A percentile compares a stretch with the other conserved stretches of the same genome.
Evolutionary conservation across 2,113 vertebrate genomes (phyloP).

Genomic region (Cyanistes caeruleus): DNA sequence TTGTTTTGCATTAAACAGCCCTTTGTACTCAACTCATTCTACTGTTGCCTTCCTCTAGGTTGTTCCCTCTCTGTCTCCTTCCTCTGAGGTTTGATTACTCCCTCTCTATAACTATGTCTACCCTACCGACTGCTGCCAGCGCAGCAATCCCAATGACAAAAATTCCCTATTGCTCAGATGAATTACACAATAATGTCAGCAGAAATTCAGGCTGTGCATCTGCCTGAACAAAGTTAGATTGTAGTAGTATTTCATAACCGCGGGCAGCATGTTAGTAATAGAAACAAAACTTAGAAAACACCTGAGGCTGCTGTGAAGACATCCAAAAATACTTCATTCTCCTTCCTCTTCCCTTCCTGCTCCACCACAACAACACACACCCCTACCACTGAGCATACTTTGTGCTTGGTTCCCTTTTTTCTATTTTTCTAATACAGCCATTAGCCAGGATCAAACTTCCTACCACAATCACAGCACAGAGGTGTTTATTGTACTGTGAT

Average conservation of each 20-base stretch:
- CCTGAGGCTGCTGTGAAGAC: background rate
- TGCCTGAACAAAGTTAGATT: background rate
- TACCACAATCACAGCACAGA: background rate
- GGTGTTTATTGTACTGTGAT: background rate
- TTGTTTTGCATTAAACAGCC: background rate
- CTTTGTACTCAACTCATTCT: background rate
- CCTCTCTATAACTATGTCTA: background rate
- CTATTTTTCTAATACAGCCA: background rate
- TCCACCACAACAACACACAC: background rate
- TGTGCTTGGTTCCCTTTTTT: rapidly evolving
- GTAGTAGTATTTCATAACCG: background rate
- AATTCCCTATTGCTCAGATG: background rate
- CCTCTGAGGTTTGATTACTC: background rate
- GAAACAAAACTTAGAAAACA: background rate
- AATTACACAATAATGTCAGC: background rate
- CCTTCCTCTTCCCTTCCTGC: background rate
- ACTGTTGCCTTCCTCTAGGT: background rate
- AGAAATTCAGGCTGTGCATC: background rate
- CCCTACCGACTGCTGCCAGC: background rate
- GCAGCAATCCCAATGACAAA: background rate
- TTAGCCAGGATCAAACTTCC: background rate
- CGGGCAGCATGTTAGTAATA: background rate
- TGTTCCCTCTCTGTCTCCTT: background rate
- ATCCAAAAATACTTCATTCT: background rate
- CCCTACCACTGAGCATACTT: background rate